Evolutionary conservation across 2,888 invertebrate species (phyloP), one percentile per base, ranked within the genome.

Genomic region (Acronicta leporina): DNA sequence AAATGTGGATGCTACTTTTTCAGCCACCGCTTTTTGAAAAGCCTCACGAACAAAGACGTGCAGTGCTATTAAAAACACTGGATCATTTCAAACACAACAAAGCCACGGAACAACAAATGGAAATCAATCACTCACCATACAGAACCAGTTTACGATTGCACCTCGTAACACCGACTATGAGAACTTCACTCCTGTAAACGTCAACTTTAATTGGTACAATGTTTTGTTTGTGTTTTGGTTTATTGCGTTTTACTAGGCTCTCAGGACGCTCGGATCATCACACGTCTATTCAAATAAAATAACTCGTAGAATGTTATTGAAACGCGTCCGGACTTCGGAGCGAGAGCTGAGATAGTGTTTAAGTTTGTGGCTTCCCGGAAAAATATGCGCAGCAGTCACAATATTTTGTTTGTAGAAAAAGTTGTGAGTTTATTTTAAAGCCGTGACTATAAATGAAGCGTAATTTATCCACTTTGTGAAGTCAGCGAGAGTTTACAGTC

Each of bases 61-160:
- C 53, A 60, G 42, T 62, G 50, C 56, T 72, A 78, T 72, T 68
- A 78, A 78, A 75, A 76, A 72, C 68, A 72, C 54, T 27, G 60
- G 59, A 72, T 78, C 66, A 66, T 75, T 78, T 73, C 42, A 49
- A 77, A 62, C 45, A 71, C 63, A 69, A 68, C 66, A 79, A 72
- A 72, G 69, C 59, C 51, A 47, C 56, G 54, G 51, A 64, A 66
- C 62, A 66, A 70, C 63, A 60, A 72, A 62, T 75, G 52, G 50
- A 65, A 75, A 79, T 76, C 76, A 76, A 75, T 76, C 79, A 73
- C 64, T 68, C 73, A 67, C 64, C 67, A 63, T 67, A 65, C 60
- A 73, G 44, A 70, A 62, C 68, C 67, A 66, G 75, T 78, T 68
- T 62, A 68, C 70, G 59, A 62, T 59, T 62, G 50, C 55, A 49